Percentiles rank a stretch among this genome's conserved stretches.
Conservation (phyloP, 2,797 vertebrate genomes). For the Galaxias olidus region DNA sequence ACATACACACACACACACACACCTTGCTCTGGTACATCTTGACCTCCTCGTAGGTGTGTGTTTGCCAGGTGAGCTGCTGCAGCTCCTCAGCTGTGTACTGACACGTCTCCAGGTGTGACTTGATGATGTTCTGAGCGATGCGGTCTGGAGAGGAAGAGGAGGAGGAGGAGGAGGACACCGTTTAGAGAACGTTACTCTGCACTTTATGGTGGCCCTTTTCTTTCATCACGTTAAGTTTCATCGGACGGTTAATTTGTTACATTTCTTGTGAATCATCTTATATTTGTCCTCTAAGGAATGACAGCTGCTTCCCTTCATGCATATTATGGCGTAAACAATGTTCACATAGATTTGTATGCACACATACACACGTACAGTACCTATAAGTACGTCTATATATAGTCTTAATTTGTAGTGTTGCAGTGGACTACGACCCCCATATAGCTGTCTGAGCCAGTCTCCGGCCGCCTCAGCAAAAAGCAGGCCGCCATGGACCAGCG, state of each 20-base stretch:
- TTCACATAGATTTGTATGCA: too few species aligned
- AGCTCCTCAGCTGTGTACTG: conserved; percentile 97
- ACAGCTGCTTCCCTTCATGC: too few species aligned
- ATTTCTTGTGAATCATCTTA: too few species aligned
- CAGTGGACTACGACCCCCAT: too few species aligned
- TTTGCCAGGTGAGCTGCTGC: conserved; percentile 98
- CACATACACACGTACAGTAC: too few species aligned
- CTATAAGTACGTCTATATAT: too few species aligned
- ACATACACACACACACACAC: conserved; percentile 20
- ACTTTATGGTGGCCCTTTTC: background rate
- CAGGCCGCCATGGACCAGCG: conserved; percentile 1
- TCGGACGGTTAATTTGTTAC: background rate
- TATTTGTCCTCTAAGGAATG: too few species aligned
- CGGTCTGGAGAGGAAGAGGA: conserved; percentile 79
- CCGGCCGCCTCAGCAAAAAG: too few species aligned
- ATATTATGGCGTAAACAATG: too few species aligned
- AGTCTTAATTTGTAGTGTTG: too few species aligned
- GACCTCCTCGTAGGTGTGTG: conserved; percentile 97
- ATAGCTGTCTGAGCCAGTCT: too few species aligned
- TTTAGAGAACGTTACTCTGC: background rate
- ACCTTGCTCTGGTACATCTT: conserved; percentile 99
- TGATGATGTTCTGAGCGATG: conserved; percentile 99
- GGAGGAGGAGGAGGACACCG: background rate
- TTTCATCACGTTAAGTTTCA: background rate
- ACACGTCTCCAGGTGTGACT: conserved; percentile 98